Evolutionary conservation across 2,888 invertebrate genomes (phyloP).

Genomic region (Sarcophaga variegata): DNA sequence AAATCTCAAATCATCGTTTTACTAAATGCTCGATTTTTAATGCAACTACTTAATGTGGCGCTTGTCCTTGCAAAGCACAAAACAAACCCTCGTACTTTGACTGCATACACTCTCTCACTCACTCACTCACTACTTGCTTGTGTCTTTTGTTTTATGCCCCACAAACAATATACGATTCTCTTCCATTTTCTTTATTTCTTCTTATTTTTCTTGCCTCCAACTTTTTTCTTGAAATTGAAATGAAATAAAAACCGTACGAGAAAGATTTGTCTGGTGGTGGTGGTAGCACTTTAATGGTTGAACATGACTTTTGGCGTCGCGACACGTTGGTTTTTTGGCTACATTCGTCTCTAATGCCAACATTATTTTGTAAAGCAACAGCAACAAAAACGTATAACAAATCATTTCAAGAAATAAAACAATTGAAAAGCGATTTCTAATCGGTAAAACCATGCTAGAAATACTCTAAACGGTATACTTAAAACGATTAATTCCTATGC

Average conservation of each 20-base stretch:
- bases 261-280: constrained; percentile 60
- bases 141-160: constrained; percentile 57
- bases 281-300: constrained; percentile 49
- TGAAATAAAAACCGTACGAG: constrained; percentile 48
- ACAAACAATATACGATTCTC: constrained; percentile 1
- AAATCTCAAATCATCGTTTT: constrained; percentile 61
- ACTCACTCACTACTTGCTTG: neutral
- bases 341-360: constrained; percentile 52
- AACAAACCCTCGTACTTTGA: constrained; percentile 2
- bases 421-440: constrained; percentile 5
- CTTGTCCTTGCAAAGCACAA: constrained; percentile 67
- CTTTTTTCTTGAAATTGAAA: constrained; percentile 34
- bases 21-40: constrained; percentile 70
- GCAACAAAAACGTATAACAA: neutral
- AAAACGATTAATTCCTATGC: too few relatives aligned
- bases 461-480: too few relatives aligned
- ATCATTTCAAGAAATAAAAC: constrained; percentile 21
- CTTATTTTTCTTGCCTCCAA: constrained; percentile 16
- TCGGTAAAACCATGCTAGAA: neutral
- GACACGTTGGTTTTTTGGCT: constrained; percentile 68
- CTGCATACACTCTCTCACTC: neutral
- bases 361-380: constrained; percentile 6
- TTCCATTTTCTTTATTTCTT: constrained; percentile 37
- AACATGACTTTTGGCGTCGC: constrained; percentile 69
- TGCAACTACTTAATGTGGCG: constrained; percentile 71